Evolutionary conservation across 2,797 vertebrate genomes (phyloP), one percentile per base, ranked within the genome.

Genomic region (Sparus aurata): DNA sequence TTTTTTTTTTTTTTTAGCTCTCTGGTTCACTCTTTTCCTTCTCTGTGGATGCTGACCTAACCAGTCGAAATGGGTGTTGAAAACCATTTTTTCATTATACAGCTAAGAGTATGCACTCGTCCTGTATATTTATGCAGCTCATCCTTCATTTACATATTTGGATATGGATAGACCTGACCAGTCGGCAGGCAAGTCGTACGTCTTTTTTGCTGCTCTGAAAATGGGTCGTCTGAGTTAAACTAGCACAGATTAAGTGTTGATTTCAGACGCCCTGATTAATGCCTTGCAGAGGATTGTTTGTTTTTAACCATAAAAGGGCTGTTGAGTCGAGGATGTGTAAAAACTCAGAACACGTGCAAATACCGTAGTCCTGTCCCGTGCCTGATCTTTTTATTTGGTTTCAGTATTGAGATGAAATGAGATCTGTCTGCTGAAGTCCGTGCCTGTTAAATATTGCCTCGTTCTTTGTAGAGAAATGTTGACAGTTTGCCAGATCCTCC

Each of bases 1-100:
- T 52, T 75, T 43, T 55, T 59, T 61, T 69, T 62, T 59, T 85
- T 89, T 85, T 89, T 87, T 80, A 81, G 77, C 83, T 82, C 73
- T 82, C 75, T 85, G 62, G 60, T 93, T 92, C 90, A 85, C 60
- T 73, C 74, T 79, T 77, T 89, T 85, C 72, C 81, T 87, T 86
- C 83, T 85, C 73, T 75, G 67, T 83, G 75, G 69, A 87, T 80
- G 53, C 78, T 84, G 85, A 90, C 89, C 90, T 72, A 59, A 79
- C 71, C 81, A 77, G 71, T 70, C 74, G 58, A 85, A 88, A 79
- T 67, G 16, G 67, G 57, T 68, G 66, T 80, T 87, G 67, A 84
- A 84, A 88, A 70, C 23, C 2, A 0, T 54, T 80, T 38, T 80
- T 90, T 82, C 77, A 86, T 86, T 79, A 70, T 85, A 69, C 80